Conservation (phyloP, 2,797 vertebrate species). For the Meriones psammophilus region DNA sequence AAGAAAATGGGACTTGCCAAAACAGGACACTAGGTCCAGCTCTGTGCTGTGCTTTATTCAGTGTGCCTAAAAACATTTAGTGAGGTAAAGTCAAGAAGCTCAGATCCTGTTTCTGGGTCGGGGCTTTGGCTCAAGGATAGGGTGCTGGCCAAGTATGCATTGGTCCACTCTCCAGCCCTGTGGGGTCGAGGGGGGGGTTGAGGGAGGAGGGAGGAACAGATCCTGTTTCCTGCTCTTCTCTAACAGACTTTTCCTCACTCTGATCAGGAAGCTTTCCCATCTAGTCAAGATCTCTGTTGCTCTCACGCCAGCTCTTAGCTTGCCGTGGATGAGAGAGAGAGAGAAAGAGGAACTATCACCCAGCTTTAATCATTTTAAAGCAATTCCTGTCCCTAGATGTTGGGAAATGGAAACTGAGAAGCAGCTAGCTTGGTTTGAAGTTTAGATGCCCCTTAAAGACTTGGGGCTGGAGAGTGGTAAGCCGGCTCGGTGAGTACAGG, state of each 20-base stretch:
- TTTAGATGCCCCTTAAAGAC: not conserved
- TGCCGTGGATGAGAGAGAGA: not conserved
- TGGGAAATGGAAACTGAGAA: constrained; percentile 2
- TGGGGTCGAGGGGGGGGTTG: too few relatives aligned
- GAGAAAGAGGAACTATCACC: not conserved
- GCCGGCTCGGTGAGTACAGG: not conserved
- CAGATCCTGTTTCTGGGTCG: not conserved
- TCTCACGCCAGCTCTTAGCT: not conserved
- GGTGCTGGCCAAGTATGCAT: not conserved
- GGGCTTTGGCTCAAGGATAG: not conserved
- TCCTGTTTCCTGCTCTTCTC: not conserved
- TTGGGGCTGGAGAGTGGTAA: too few relatives aligned
- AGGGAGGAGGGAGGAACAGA: not conserved
- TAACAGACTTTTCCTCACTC: constrained; percentile 44
- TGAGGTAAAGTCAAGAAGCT: not conserved
- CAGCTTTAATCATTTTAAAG: not conserved
- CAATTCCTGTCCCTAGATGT: not conserved
- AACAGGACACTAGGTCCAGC: not conserved
- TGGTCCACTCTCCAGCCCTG: not conserved
- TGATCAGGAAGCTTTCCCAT: constrained; percentile 13
- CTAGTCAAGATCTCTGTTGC: not conserved
- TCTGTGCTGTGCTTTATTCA: not conserved
- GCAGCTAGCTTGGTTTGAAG: not conserved
- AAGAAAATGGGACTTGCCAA: not conserved
- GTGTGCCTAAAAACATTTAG: not conserved